These are phyloP conservation scores for Helicoverpa assulta DNA, from an alignment of 2,888 invertebrate genomes.

Conservation along the genomic window DNA sequence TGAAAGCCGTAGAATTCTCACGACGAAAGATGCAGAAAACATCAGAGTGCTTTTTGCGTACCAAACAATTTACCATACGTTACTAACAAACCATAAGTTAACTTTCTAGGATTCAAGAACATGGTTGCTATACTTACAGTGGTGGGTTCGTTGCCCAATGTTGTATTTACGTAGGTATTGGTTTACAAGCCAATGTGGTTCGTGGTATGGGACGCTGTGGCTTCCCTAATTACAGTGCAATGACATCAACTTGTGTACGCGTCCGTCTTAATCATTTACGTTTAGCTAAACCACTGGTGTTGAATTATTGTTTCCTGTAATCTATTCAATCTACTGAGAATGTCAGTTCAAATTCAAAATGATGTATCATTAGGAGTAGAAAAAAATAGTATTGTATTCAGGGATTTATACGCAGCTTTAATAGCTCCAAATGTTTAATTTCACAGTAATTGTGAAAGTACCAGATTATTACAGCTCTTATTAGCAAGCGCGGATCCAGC, in stretches of 20 bases:
- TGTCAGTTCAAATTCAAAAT: too few relatives aligned
- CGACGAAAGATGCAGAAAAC: constrained; percentile 27
- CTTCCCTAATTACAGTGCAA: constrained; percentile 33
- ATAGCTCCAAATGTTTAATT: constrained; percentile 57
- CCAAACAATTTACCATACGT: too few relatives aligned
- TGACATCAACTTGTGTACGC: constrained; percentile 10
- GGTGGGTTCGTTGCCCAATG: neutral
- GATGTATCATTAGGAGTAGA: too few relatives aligned
- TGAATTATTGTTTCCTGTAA: neutral
- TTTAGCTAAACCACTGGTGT: neutral
- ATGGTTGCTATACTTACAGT: neutral
- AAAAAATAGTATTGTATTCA: too few relatives aligned
- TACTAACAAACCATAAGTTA: too few relatives aligned
- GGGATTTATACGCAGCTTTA: constrained; percentile 21
- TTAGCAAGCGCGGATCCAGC: too few relatives aligned
- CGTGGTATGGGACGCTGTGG: constrained; percentile 21
- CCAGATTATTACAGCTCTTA: constrained; percentile 51
- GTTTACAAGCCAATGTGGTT: constrained; percentile 22
- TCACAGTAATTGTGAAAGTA: constrained; percentile 40
- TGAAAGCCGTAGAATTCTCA: constrained; percentile 30
- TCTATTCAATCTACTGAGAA: too few relatives aligned
- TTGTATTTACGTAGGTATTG: constrained; percentile 8
- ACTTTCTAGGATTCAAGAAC: neutral
- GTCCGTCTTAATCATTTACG: neutral
- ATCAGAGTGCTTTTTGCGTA: constrained; percentile 21